Percentiles rank a stretch among this genome's conserved stretches.
phyloP scores from a whole-genome alignment of 1,140 invertebrate genomes.

The Asobara japonica region DNA sequence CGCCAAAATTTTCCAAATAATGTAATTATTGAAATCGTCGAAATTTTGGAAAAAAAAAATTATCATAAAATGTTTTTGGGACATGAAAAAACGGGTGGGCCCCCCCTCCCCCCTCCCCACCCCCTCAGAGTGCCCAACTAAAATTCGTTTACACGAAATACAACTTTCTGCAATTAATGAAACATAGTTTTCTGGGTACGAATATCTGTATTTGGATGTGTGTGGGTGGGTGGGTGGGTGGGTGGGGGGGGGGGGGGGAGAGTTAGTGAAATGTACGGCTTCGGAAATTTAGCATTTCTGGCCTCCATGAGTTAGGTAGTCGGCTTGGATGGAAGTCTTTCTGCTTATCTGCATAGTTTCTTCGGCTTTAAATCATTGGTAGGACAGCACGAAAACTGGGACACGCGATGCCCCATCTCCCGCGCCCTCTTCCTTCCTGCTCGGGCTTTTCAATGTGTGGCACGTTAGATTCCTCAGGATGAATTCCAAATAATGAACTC shows the following conservation, averaged over 20 bases:
- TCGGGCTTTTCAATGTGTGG: background rate
- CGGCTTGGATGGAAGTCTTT: constrained; percentile 8
- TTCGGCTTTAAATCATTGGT: constrained; percentile 34
- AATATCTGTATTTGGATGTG: background rate
- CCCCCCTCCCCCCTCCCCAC: no score
- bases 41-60: no score
- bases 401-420: constrained; percentile 31
- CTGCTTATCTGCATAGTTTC: constrained; percentile 36
- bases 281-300: background rate
- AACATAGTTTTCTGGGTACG: no score
- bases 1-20: no score
- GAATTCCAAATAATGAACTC: background rate
- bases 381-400: constrained; percentile 35
- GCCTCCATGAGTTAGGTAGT: constrained; percentile 1
- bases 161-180: no score
- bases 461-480: constrained; percentile 23
- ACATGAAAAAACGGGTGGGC: no score
- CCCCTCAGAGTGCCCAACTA: no score
- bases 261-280: background rate
- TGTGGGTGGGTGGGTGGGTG: background rate
- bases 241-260: background rate
- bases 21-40: no score
- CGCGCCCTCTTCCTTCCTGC: constrained; percentile 14
- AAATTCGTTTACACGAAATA: no score
- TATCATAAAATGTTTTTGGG: no score